Conservation (phyloP, 2,113 vertebrate genomes). For the Etheostoma cragini region DNA sequence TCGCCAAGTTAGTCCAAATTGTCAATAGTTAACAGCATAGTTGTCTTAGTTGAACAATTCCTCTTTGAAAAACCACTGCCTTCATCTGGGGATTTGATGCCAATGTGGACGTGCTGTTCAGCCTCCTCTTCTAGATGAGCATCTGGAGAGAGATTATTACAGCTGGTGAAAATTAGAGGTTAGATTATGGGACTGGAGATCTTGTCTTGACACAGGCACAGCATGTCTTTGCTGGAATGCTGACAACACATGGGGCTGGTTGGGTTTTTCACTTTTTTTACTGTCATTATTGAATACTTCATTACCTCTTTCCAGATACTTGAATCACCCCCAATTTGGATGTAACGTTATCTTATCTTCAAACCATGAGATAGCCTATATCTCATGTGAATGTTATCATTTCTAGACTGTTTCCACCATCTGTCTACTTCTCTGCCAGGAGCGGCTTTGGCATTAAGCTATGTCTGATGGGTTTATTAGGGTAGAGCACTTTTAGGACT, state of each 20-base stretch:
- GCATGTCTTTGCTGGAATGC: constrained; percentile 74
- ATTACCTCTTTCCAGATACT: constrained; percentile 6
- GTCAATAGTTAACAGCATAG: constrained; percentile 61
- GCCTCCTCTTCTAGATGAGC: constrained; percentile 49
- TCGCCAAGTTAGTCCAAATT: constrained; percentile 36
- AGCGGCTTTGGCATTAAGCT: not conserved
- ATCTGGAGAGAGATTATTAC: constrained; percentile 70
- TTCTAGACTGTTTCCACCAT: not conserved
- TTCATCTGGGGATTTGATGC: not conserved
- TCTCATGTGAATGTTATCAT: constrained; percentile 23
- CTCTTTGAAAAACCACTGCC: not conserved
- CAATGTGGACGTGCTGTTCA: constrained; percentile 14
- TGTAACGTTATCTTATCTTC: not conserved
- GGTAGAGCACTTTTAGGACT: not conserved
- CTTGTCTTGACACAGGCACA: constrained; percentile 63
- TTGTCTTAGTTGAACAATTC: constrained; percentile 32
- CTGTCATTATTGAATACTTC: constrained; percentile 15
- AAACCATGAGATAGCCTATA: not conserved
- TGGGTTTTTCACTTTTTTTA: not conserved
- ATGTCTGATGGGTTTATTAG: not conserved
- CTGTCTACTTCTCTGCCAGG: not conserved
- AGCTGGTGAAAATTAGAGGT: constrained; percentile 75
- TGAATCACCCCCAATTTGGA: not conserved
- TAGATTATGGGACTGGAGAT: constrained; percentile 35
- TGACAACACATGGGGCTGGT: constrained; percentile 25